Base-by-base conservation (phyloP, 1,140 invertebrate genomes). In the Dysdera silvatica region DNA sequence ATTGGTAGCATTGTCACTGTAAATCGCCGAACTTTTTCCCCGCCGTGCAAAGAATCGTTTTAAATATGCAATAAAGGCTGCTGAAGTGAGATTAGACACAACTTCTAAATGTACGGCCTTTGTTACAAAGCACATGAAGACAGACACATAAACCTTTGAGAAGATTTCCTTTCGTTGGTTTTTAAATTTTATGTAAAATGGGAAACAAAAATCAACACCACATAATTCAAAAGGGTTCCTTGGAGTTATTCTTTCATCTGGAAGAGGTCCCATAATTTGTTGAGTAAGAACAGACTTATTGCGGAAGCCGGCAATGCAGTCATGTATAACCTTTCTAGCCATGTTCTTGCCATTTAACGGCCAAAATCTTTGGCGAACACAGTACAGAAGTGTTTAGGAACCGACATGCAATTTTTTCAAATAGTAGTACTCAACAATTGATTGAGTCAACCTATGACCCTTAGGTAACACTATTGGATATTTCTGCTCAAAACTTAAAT, bases 81-180 rank as follows among this genome's bases (percentile, higher is more conserved):
- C 69, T 1, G 77, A 72, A 5, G 73, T 66, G 6, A 79, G 45
- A 58, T 74, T 67, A 0, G 69, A 68, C 67, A 74, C 71, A 70
- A 61, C 18, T 7, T 49, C 29, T 51, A 60, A 41, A 20, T 60
- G 58, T 33, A 60, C 35, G 18, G 58, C 58, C 26, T 51, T 49
- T 3, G 58, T 51, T 3, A 3, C 10, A 18, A 60, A 33, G 20
- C 58, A 60, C 8, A 60, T 20, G 37, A 24, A 60, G 8, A 59
- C 12, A 8, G 40, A 5, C 14, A 59, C 47, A 51, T 59, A 48
- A 10, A 48, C 31, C 67, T 76, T 71, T 77, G 70, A 73, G 71
- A 74, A 76, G 76, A 70, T 33, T 4, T 45, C 43, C 35, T 52
- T 60, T 35, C 45, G 40, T n/a, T 60, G 54, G 4, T 20, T 23